Percentiles rank a stretch among this genome's conserved stretches.
phyloP scores from a whole-genome alignment of 2,113 vertebrate species.

The Coptodon rendalli region DNA sequence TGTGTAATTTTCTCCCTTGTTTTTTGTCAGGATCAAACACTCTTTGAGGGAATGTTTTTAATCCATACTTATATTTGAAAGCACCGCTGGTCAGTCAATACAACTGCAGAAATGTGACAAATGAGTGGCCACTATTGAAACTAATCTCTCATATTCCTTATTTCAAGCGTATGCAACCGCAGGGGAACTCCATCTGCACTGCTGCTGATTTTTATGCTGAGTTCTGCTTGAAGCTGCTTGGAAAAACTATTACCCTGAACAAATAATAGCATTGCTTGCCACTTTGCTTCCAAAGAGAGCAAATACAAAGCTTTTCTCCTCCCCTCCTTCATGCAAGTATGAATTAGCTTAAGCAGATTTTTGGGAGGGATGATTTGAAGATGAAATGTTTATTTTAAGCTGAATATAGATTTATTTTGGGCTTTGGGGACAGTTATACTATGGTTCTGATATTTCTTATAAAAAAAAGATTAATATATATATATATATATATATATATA shows the following conservation, averaged over 20 bases:
- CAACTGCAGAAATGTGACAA: background rate
- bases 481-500: background rate
- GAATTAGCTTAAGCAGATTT: background rate
- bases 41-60: background rate
- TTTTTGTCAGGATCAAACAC: background rate
- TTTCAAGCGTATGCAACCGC: background rate
- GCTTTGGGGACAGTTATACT: background rate
- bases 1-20: background rate
- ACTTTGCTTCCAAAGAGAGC: constrained; percentile 20
- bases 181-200: background rate
- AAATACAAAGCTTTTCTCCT: background rate
- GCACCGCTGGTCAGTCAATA: background rate
- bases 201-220: constrained; percentile 3
- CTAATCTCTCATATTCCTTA: background rate
- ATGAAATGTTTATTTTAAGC: background rate
- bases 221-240: background rate
- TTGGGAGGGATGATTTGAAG: background rate
- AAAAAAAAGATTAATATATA: background rate
- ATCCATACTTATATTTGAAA: background rate
- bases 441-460: background rate
- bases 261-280: constrained; percentile 37
- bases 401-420: background rate
- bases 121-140: background rate
- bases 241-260: constrained; percentile 30
- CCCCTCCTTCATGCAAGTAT: background rate